phyloP scores from a whole-genome alignment of 2,888 invertebrate genomes.

The Cheilosia soror region DNA sequence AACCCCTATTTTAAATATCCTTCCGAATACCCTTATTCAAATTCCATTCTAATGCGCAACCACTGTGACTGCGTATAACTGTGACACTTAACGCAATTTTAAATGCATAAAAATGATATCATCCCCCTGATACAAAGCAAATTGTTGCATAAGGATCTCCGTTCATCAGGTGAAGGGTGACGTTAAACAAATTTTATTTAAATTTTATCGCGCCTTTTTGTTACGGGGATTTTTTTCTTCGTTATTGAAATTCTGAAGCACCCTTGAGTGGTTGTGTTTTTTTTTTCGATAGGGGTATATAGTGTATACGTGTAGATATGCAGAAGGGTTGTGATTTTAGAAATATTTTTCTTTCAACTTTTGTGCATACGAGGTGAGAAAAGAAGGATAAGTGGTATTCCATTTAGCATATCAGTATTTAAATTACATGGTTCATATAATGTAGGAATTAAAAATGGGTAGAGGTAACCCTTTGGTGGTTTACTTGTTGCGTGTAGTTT shows the following conservation, averaged over 20 bases:
- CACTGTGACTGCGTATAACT: slow-evolving; percentile 59
- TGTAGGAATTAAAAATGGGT: neutral
- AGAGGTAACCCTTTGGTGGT: slow-evolving; percentile 1
- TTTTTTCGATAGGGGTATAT: too few species aligned
- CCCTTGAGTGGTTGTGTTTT: slow-evolving; percentile 46
- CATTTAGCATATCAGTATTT: slow-evolving; percentile 73
- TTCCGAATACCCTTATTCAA: slow-evolving; percentile 55
- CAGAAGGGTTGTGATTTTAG: slow-evolving; percentile 62
- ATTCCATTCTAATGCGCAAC: slow-evolving; percentile 70
- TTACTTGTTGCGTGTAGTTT: neutral
- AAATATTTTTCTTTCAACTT: slow-evolving; percentile 23
- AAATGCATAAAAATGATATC: slow-evolving; percentile 62
- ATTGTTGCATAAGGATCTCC: slow-evolving; percentile 4
- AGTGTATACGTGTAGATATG: too few species aligned
- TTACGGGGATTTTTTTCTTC: slow-evolving; percentile 26
- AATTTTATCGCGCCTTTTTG: slow-evolving; percentile 69
- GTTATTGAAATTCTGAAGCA: slow-evolving; percentile 50
- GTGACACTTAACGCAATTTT: slow-evolving; percentile 54
- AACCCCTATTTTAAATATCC: slow-evolving; percentile 71
- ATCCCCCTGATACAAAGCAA: slow-evolving; percentile 43
- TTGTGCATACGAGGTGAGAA: slow-evolving; percentile 51
- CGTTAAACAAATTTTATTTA: slow-evolving; percentile 74
- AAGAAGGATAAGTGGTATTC: slow-evolving; percentile 36
- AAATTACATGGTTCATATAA: slow-evolving; percentile 61
- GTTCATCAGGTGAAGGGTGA: slow-evolving; percentile 70